Base-by-base conservation (phyloP, 1,140 invertebrate species). In the Cheumatopsyche charites region DNA sequence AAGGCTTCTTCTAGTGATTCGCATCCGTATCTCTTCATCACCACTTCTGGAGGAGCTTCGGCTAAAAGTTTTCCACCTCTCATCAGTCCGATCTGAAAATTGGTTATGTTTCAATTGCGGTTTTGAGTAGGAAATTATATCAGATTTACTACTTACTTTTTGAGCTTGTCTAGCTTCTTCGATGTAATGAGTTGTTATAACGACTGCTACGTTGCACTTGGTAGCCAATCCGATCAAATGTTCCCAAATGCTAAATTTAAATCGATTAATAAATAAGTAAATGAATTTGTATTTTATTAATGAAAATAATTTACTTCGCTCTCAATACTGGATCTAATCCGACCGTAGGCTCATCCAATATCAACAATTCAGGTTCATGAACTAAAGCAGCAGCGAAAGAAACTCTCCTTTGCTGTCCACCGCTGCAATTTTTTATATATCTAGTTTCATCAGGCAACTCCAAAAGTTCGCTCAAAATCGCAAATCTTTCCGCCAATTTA, bases 141-240 rank as follows among this genome's bases (percentile, higher is more conserved):
- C n/a, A n/a, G 19, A 15, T 65, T 29, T 19, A 69, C 62, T 52
- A 79, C 82, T 83, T 84, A 95, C 94, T 84, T 86, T 90, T 80
- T 95, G 85, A 12, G 94, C 92, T 79, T 94, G 90, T 78, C 90
- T 88, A 0, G 94, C 90, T 83, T 98, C 96, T 79, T 97, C 95
- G 49, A 97, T 96, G 78, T 98, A 98, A 84, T 98, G 95, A 11
- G 95, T 98, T 0, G 95, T 98, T 49, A 98, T 96, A 45, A 98
- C 90, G 26, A 93, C 87, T 0, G 91, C 89, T 43, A 89, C 90
- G 15, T 88, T 87, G 23, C 88, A 84, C 71, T 87, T 87, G 72
- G 84, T 81, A 11, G 94, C 89, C 11, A 96, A 86, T 67, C 91
- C 89, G 0, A 92, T 84, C 19, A 98, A 83, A 79, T 94, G 91